Conservation (phyloP, 2,113 vertebrate genomes). For the Chrysochloris asiatica region DNA sequence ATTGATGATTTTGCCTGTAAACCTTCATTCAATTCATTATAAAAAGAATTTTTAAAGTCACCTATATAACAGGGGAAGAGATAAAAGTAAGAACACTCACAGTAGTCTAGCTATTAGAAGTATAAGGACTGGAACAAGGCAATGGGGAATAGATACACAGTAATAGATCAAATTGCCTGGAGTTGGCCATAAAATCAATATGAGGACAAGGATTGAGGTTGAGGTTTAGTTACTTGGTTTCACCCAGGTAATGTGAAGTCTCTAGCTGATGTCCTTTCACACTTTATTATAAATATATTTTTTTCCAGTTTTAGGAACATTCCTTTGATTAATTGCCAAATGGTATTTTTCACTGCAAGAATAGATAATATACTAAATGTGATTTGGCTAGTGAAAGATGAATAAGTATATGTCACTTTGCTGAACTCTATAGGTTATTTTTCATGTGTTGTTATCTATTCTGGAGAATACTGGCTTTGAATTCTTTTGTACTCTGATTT, state of each 20-base stretch:
- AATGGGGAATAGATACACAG: neutral
- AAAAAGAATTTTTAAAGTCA: too few relatives aligned
- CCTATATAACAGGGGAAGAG: neutral
- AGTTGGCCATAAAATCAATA: accelerated
- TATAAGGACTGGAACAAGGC: accelerated
- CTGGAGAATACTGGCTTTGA: neutral
- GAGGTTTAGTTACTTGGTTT: neutral
- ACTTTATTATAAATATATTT: accelerated
- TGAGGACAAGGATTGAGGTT: neutral
- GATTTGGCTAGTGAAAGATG: neutral
- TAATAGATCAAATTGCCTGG: neutral
- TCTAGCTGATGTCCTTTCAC: accelerated
- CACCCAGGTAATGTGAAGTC: neutral
- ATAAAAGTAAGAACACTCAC: too few relatives aligned
- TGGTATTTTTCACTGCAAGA: accelerated
- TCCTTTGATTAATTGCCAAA: neutral
- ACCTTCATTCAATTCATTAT: too few relatives aligned
- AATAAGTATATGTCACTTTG: accelerated
- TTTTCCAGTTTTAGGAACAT: neutral
- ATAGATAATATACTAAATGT: accelerated
- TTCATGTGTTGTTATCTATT: neutral
- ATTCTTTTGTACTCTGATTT: neutral
- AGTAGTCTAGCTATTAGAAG: neutral
- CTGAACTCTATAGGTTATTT: neutral
- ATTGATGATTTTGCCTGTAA: too few relatives aligned